Conservation (phyloP, 2,113 vertebrate genomes). For the Paramormyrops kingsleyae region DNA sequence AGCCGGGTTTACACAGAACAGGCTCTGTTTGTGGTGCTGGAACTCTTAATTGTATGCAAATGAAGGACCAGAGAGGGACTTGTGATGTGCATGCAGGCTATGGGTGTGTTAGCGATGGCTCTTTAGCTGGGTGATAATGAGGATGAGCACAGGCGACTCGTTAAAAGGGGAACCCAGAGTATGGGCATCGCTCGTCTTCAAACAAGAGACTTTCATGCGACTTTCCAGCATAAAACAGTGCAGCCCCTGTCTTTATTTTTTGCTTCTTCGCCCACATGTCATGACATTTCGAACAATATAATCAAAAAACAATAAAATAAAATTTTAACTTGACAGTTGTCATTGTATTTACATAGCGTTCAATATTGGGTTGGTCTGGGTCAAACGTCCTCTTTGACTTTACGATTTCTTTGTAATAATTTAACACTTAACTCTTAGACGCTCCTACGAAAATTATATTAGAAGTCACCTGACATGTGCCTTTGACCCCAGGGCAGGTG, state of each 20-base stretch:
- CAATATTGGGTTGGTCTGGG: background rate
- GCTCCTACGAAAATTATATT: no score
- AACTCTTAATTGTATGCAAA: background rate
- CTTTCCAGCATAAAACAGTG: background rate
- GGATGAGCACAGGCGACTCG: background rate
- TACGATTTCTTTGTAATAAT: background rate
- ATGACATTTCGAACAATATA: background rate
- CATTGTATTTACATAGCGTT: background rate
- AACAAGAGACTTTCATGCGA: background rate
- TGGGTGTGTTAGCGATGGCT: background rate
- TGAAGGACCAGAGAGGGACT: background rate
- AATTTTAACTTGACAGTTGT: background rate
- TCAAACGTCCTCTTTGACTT: background rate
- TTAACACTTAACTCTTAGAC: background rate
- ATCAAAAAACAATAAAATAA: background rate
- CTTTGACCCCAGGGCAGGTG: no score
- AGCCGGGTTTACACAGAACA: background rate
- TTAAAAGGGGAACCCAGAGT: background rate
- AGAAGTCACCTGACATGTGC: no score
- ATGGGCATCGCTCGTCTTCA: background rate
- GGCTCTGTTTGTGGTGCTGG: background rate
- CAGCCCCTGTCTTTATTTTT: background rate
- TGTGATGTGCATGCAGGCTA: conserved; percentile 2
- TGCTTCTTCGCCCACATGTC: background rate
- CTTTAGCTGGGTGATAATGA: background rate